Evolutionary conservation across 1,140 invertebrate genomes (phyloP), one percentile per base, ranked within the genome.

Genomic region (Hypsibius dujardini): DNA sequence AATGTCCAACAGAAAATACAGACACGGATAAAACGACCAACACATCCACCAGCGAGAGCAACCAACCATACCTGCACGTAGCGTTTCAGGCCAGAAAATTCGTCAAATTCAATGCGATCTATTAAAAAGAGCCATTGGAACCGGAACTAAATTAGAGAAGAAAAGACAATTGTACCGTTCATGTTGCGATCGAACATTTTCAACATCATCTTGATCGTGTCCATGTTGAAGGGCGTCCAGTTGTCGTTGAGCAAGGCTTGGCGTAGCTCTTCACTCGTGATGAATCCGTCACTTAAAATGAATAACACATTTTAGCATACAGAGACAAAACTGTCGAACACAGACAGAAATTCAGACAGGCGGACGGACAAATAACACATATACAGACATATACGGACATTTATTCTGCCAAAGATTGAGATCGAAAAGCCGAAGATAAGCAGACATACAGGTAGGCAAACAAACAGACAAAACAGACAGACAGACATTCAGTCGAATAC

Each of bases 151-250:
- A 67, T 14, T 7, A 14, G 42, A 14, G 7, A 12, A 7, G 42
- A 67, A 14, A n/a, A n/a, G n/a, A n/a, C 62, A 7, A 42, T 14
- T 14, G 42, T 67, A 67, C 62, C 62, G 62, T 67, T 67, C 12
- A 42, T 14, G 45, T 67, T 67, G 3, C 42, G 7, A 71, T 80
- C 79, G 77, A 80, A 80, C 79, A 80, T 80, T 70, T 78, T 78
- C 7, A 80, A 74, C 79, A 72, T 72, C 79, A 80, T 67, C 42
- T 67, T 67, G 62, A 67, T 67, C 1, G 79, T 80, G 71, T 80
- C 79, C 28, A 74, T 59, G 73, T 80, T 80, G 74, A 80, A 80
- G 1, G 77, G 76, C 47, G 79, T 76, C 78, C 78, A 79, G 76
- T 80, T 80, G 62, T 77, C 76, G 75, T 81, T 81, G 70, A 78